These are phyloP conservation scores for Steinernema scapterisci DNA, from an alignment of 2,888 invertebrate species.

Conservation along the genomic window DNA sequence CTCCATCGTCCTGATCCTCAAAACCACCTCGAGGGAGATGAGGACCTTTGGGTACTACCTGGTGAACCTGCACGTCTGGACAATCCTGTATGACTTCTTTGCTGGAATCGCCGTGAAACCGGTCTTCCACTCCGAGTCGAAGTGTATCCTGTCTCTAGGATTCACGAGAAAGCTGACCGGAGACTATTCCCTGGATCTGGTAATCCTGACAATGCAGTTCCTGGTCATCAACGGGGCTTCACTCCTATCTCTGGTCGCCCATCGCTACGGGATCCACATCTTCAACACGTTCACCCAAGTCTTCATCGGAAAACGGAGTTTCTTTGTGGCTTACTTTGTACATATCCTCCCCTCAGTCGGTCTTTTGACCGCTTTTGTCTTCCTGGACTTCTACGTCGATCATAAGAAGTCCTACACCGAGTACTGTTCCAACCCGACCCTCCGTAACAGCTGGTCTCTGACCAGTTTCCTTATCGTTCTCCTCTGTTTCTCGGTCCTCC, in stretches of 20 bases:
- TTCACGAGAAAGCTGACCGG: neutral
- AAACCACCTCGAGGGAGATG: neutral
- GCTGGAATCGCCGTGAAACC: constrained; percentile 15
- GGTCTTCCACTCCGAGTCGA: neutral
- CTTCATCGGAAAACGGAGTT: constrained; percentile 14
- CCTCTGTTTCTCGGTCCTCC: neutral
- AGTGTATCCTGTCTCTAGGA: neutral
- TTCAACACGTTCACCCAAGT: constrained; percentile 1
- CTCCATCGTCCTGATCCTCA: constrained; percentile 10
- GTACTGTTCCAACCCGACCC: neutral
- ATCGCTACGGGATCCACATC: constrained; percentile 22
- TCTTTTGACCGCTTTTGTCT: neutral
- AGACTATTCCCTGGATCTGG: neutral
- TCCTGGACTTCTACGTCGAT: constrained; percentile 7
- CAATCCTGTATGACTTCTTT: neutral
- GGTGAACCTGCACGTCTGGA: constrained; percentile 14
- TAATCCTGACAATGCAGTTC: constrained; percentile 7
- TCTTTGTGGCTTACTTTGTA: neutral
- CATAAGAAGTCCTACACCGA: neutral
- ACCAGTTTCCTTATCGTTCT: neutral
- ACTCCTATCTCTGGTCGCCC: constrained; percentile 11
- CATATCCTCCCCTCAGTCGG: neutral
- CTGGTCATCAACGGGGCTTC: neutral
- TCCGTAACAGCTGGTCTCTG: neutral
- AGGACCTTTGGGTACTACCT: constrained; percentile 7